These are phyloP conservation scores for Pampusana beccarii DNA, from an alignment of 2,113 vertebrate genomes.

Conservation along the genomic window DNA sequence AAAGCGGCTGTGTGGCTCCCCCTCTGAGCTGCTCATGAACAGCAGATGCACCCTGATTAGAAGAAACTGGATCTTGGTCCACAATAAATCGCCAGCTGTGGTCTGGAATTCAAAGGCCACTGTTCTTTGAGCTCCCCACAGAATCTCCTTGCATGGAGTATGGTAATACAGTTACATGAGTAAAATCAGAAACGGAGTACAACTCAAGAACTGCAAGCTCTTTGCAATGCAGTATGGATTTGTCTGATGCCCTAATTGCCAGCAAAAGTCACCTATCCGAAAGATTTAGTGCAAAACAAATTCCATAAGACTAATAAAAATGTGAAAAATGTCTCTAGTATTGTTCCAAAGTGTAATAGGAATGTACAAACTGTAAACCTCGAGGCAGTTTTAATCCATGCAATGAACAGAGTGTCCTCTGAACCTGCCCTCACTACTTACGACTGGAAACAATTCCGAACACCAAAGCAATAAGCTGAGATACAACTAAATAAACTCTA, in stretches of 20 bases:
- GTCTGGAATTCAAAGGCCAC: conserved; percentile 28
- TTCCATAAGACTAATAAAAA: not conserved
- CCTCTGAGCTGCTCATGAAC: conserved; percentile 19
- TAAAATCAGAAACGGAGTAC: not conserved
- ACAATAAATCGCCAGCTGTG: not conserved
- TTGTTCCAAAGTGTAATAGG: conserved; percentile 4
- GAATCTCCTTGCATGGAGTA: not conserved
- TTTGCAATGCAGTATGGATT: not conserved
- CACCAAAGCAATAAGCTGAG: not conserved
- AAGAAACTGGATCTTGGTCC: conserved; percentile 60
- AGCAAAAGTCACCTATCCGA: not conserved
- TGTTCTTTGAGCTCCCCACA: not conserved
- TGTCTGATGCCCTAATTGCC: not conserved
- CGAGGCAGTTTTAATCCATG: not conserved
- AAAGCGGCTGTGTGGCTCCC: conserved; percentile 4
- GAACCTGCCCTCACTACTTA: not conserved
- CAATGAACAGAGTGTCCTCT: not conserved
- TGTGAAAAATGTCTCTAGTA: not conserved
- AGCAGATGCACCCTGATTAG: conserved; percentile 32
- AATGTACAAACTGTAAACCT: conserved; percentile 36
- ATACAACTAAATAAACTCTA: not conserved
- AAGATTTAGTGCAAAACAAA: conserved; percentile 24
- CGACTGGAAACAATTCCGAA: not conserved
- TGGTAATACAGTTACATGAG: not conserved
- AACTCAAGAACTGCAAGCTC: not conserved